These are phyloP conservation scores for Nerophis lumbriciformis DNA, from an alignment of 2,113 vertebrate species.

Conservation along the genomic window DNA sequence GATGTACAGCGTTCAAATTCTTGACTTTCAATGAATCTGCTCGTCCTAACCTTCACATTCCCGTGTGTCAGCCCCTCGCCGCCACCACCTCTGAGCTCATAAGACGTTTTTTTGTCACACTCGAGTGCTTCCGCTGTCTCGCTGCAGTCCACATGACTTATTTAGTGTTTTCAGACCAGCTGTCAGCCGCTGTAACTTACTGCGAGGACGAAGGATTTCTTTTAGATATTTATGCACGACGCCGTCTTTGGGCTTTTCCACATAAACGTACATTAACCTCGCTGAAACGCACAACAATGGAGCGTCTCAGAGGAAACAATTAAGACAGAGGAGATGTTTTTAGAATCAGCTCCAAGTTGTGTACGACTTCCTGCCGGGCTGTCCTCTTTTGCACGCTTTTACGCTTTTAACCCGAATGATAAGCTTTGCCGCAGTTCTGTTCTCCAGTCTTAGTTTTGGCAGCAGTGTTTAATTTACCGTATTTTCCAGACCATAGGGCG, in stretches of 20 bases:
- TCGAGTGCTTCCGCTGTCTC: slow-evolving; percentile 43
- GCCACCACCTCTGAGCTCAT: slow-evolving; percentile 6
- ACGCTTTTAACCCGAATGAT: neutral
- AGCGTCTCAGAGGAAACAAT: slow-evolving; percentile 47
- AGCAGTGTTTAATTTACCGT: too few relatives aligned
- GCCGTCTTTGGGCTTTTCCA: slow-evolving; percentile 37
- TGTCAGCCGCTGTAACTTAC: slow-evolving; percentile 49
- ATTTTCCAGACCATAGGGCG: too few relatives aligned
- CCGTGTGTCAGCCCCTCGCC: slow-evolving; percentile 15
- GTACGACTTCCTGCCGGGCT: slow-evolving; percentile 1
- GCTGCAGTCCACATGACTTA: slow-evolving; percentile 51
- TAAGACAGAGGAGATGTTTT: slow-evolving; percentile 58
- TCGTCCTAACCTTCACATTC: slow-evolving; percentile 13
- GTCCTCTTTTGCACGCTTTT: too few relatives aligned
- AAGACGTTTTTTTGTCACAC: slow-evolving; percentile 38
- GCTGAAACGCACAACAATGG: slow-evolving; percentile 57
- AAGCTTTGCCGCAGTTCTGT: too few relatives aligned
- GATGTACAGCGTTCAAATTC: neutral
- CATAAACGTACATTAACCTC: slow-evolving; percentile 58
- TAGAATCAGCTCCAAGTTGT: slow-evolving; percentile 40
- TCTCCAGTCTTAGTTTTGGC: too few relatives aligned
- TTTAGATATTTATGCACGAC: slow-evolving; percentile 55
- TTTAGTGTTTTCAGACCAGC: slow-evolving; percentile 54
- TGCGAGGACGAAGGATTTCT: slow-evolving; percentile 41
- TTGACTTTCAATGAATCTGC: neutral